phyloP scores from a whole-genome alignment of 2,113 vertebrate species.

The Podocnemis expansa region DNA sequence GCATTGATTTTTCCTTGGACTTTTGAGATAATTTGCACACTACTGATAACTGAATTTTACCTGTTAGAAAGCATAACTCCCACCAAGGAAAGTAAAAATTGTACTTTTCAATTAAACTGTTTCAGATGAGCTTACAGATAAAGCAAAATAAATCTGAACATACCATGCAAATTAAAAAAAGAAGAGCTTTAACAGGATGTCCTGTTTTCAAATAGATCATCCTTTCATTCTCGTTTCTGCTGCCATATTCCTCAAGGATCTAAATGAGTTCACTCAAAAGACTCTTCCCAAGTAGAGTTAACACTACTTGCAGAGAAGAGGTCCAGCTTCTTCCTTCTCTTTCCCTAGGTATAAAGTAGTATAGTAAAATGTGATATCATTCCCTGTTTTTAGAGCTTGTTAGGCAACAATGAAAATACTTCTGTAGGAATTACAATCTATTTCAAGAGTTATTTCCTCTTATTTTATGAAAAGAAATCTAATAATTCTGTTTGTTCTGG shows the following conservation, averaged over 20 bases:
- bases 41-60: constrained; percentile 48
- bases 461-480: background rate
- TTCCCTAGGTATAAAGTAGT: background rate
- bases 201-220: constrained; percentile 32
- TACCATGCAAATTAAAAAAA: constrained; percentile 50
- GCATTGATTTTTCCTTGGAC: constrained; percentile 58
- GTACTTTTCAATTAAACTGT: constrained; percentile 52
- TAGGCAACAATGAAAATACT: constrained; percentile 29
- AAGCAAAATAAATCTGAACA: constrained; percentile 44
- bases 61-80: constrained; percentile 43
- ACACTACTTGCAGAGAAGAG: constrained; percentile 27
- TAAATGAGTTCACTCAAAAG: background rate
- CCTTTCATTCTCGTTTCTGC: constrained; percentile 38
- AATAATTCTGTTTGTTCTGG: background rate
- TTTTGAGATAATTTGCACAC: constrained; percentile 49
- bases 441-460: background rate
- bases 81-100: constrained; percentile 35
- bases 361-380: background rate
- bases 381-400: background rate
- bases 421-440: background rate
- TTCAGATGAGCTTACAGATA: constrained; percentile 21
- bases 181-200: constrained; percentile 27
- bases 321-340: constrained; percentile 11
- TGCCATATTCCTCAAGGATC: constrained; percentile 18
- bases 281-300: constrained; percentile 1